Evolutionary conservation across 2,888 invertebrate species (phyloP), one percentile per base, ranked within the genome.

Genomic region (Ellobium chinense): DNA sequence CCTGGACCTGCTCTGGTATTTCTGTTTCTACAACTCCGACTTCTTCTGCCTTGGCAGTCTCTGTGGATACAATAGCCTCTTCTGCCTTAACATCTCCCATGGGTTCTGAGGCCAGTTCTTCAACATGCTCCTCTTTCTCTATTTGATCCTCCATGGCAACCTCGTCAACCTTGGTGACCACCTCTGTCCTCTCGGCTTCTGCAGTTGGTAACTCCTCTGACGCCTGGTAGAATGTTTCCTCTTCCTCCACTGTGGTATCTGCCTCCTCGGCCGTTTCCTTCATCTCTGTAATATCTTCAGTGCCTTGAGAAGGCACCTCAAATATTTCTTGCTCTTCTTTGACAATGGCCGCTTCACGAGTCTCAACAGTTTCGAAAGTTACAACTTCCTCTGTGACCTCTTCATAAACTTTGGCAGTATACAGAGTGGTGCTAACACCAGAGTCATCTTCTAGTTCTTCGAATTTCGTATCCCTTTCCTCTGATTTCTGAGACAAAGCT

Each of bases 341-440:
- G 56, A 54, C 54, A 4, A 73, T 65, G 56, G 77, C 70, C 24
- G 34, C 60, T 60, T 81, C 73, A 18, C 34, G 60, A 12, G n/a
- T 29, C 37, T 63, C 75, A n/a, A 72, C 36, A 46, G 73, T 34
- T 74, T 79, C 80, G 27, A 65, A 21, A 24, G 27, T 36, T 14
- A 63, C 34, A 66, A 63, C 76, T 68, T 81, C 68, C 65, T 66
- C 66, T 56, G 12, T 27, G 27, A 29, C 12, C 12, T 72, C 54
- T 36, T 46, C 29, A 46, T 60, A 39, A 31, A 73, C 29, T 21
- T 60, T 12, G 5, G 73, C 73, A 36, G 63, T 63, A 24, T 63
- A 63, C 14, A 74, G 31, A 0, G 18, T 24, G 24, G n/a, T 70
- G 1, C 12, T 18, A n/a, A 31, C n/a, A 1, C 29, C 21, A n/a